Evolutionary conservation across 2,113 vertebrate species (phyloP).

Genomic region (Xiphias gladius): DNA sequence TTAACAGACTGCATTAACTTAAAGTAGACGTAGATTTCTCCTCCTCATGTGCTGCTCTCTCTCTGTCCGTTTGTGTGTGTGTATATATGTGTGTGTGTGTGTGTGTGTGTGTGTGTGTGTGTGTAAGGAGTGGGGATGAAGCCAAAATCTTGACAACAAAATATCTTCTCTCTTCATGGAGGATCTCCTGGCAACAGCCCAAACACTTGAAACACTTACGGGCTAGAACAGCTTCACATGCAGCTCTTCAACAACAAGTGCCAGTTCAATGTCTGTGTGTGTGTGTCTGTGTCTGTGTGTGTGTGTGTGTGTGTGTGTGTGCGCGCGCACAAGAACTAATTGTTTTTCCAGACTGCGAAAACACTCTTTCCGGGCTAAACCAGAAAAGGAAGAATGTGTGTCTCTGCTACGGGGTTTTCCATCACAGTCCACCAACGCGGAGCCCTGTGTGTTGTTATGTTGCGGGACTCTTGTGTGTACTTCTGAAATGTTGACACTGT

Average conservation of each 20-base stretch:
- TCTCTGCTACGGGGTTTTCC: background rate
- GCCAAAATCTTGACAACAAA: slow-evolving; percentile 10
- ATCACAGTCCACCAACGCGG: slow-evolving; percentile 10
- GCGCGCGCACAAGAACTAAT: slow-evolving; percentile 1
- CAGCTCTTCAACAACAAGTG: slow-evolving; percentile 14
- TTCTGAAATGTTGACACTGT: background rate
- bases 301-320: slow-evolving; percentile 15
- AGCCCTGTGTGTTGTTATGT: background rate
- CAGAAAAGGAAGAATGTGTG: slow-evolving; percentile 30
- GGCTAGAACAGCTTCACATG: slow-evolving; percentile 20
- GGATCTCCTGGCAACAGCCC: background rate
- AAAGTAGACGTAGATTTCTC: background rate
- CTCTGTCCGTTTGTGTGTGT: no score
- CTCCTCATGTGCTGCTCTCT: background rate
- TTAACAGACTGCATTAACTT: background rate
- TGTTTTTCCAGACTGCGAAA: slow-evolving; percentile 46
- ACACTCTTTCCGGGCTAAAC: slow-evolving; percentile 14
- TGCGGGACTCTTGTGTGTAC: background rate
- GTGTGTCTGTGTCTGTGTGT: slow-evolving; percentile 26
- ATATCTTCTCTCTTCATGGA: background rate
- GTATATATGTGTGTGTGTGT: slow-evolving; percentile 14
- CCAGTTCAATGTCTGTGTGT: background rate
- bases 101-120: background rate
- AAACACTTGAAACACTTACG: slow-evolving; percentile 7
- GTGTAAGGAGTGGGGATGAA: background rate